Evolutionary conservation across 2,888 invertebrate genomes (phyloP).

Genomic region (Troglohyphantes excavatus): DNA sequence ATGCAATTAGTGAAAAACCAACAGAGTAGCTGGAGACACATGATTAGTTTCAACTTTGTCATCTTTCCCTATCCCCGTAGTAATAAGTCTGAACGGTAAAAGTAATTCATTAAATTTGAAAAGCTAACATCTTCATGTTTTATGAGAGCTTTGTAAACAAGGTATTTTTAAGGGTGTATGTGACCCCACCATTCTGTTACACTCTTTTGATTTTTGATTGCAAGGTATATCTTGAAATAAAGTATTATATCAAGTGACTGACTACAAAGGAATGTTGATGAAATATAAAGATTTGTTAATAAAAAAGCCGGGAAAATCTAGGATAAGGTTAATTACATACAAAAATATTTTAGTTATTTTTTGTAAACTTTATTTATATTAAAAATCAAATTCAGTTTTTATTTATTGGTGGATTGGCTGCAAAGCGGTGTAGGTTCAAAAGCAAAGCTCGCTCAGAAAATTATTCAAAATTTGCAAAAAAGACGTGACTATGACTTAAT

Average conservation of each 20-base stretch:
- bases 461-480: too few relatives aligned
- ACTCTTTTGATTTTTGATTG: slow-evolving; percentile 18
- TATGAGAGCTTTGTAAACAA: slow-evolving; percentile 65
- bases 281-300: too few relatives aligned
- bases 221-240: not conserved
- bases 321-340: too few relatives aligned
- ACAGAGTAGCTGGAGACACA: slow-evolving; percentile 19
- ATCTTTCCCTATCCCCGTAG: slow-evolving; percentile 3
- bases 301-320: too few relatives aligned
- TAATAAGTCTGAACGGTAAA: slow-evolving; percentile 43
- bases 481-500: too few relatives aligned
- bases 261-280: too few relatives aligned
- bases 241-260: slow-evolving; percentile 22
- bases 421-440: too few relatives aligned
- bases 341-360: too few relatives aligned
- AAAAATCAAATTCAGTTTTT: too few relatives aligned
- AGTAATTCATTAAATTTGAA: slow-evolving; percentile 71
- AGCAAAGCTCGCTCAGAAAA: too few relatives aligned
- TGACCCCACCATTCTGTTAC: not conserved
- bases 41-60: slow-evolving; percentile 71
- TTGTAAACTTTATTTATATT: too few relatives aligned
- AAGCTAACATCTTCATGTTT: slow-evolving; percentile 48
- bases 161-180: not conserved
- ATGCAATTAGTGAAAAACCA: slow-evolving; percentile 63
- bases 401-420: too few relatives aligned